Evolutionary conservation across 2,113 vertebrate genomes (phyloP).

Genomic region (Bostrychus sinensis): DNA sequence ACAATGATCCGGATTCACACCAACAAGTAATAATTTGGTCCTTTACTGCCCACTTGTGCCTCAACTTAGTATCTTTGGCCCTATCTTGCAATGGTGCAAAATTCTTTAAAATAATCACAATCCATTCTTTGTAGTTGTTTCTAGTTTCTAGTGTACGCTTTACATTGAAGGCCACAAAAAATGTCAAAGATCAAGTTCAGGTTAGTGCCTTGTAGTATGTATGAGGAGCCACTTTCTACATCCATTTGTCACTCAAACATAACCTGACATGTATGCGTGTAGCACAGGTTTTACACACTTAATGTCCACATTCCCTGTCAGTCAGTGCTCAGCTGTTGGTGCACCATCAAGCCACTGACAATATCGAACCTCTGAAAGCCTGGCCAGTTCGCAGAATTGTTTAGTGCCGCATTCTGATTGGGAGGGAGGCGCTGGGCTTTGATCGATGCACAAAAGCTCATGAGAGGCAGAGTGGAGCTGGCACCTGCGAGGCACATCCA

Average conservation of each 20-base stretch:
- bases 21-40: too few relatives aligned
- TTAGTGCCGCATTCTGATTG: constrained; percentile 57
- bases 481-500: constrained; percentile 57
- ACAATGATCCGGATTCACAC: too few relatives aligned
- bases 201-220: background rate
- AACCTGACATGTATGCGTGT: background rate
- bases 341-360: constrained; percentile 28
- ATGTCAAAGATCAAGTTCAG: too few relatives aligned
- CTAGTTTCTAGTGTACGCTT: too few relatives aligned
- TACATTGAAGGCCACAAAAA: too few relatives aligned
- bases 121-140: too few relatives aligned
- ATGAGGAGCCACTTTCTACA: background rate
- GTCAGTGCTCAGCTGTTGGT: constrained; percentile 5
- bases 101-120: too few relatives aligned
- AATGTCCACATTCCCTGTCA: background rate
- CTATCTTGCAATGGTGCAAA: too few relatives aligned
- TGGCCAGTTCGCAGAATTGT: constrained; percentile 67
- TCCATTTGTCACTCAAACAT: background rate
- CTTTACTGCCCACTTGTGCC: too few relatives aligned
- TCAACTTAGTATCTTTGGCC: too few relatives aligned
- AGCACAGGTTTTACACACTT: background rate
- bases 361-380: constrained; percentile 46
- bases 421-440: constrained; percentile 51
- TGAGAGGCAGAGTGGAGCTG: constrained; percentile 53
- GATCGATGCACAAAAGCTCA: constrained; percentile 65